Evolutionary conservation across 2,113 vertebrate species (phyloP).

Genomic region (Stigmatopora argus): DNA sequence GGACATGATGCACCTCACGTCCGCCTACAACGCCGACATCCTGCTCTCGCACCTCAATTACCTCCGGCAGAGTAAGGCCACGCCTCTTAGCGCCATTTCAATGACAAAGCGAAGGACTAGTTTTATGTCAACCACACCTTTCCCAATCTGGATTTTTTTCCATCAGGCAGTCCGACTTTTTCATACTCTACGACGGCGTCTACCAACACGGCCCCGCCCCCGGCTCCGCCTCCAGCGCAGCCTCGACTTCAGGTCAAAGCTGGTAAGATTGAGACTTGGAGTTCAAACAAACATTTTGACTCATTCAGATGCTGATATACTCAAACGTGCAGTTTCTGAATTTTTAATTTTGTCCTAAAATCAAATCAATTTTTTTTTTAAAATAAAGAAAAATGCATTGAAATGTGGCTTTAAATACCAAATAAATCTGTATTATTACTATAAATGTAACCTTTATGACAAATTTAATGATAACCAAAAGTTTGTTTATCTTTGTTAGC

Average conservation of each 20-base stretch:
- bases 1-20: constrained; percentile 76
- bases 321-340: no score
- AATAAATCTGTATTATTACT: no score
- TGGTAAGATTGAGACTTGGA: constrained; percentile 67
- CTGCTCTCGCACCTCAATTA: constrained; percentile 79
- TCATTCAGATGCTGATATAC: no score
- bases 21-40: constrained; percentile 77
- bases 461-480: no score
- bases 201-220: constrained; percentile 66
- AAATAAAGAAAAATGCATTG: no score
- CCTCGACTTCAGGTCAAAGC: constrained; percentile 75
- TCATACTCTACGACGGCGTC: constrained; percentile 69
- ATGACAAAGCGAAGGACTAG: no score
- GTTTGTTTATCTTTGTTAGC: no score
- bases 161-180: constrained; percentile 76
- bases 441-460: no score
- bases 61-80: constrained; percentile 77
- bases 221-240: constrained; percentile 56
- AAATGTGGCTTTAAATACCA: no score
- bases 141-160: neutral
- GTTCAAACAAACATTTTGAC: no score
- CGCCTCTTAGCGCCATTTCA: neutral
- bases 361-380: no score
- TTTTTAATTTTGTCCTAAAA: no score
- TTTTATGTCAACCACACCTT: neutral